These are phyloP conservation scores for Calosoma granatense DNA, from an alignment of 1,140 invertebrate species.

Conservation along the genomic window DNA sequence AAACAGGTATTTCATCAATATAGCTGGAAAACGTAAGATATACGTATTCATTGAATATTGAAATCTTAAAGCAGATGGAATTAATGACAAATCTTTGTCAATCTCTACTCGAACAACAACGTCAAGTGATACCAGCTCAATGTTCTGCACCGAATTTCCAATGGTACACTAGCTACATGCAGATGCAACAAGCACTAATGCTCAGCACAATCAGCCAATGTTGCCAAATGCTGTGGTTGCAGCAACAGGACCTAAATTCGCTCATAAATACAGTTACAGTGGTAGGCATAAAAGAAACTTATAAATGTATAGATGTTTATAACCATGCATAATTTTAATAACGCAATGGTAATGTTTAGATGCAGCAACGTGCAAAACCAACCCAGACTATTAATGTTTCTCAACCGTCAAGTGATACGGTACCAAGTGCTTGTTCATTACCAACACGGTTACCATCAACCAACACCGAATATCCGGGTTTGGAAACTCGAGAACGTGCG, in stretches of 20 bases:
- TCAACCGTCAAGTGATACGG: background rate
- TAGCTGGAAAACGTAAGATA: too few relatives aligned
- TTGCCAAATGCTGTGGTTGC: conserved; percentile 38
- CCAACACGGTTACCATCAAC: background rate
- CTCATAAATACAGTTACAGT: conserved; percentile 28
- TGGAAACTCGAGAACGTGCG: background rate
- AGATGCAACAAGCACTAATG: conserved; percentile 35
- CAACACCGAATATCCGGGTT: background rate
- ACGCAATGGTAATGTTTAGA: too few relatives aligned
- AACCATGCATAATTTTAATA: too few relatives aligned
- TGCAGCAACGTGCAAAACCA: background rate
- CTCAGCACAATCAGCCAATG: conserved; percentile 38
- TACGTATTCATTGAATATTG: too few relatives aligned
- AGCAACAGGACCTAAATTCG: conserved; percentile 35
- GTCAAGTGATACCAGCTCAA: background rate
- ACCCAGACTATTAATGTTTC: background rate
- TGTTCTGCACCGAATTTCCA: conserved; percentile 16
- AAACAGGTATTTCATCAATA: background rate
- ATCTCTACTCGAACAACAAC: conserved; percentile 28
- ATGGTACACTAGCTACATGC: conserved; percentile 27
- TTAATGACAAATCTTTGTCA: conserved; percentile 31
- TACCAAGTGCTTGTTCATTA: background rate
- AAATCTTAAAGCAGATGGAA: conserved; percentile 27
- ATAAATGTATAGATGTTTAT: too few relatives aligned
- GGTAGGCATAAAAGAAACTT: conserved; percentile 24